Evolutionary conservation across 92 coral and sea anemone genomes (phyloP).

Genomic region (Epizoanthus scotinus): DNA sequence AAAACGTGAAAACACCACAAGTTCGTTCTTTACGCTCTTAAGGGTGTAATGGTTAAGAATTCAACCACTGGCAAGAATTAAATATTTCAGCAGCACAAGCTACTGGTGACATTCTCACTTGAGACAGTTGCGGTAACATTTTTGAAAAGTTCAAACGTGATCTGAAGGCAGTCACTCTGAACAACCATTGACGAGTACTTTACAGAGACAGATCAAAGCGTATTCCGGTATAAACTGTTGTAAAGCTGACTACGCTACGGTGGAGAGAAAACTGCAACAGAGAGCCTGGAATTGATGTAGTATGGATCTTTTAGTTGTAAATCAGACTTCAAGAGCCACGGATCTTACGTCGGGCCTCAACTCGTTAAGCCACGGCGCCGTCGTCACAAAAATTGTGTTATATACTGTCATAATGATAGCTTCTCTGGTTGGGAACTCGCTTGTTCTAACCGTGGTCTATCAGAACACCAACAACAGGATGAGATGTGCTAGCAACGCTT

Average conservation of each 20-base stretch:
- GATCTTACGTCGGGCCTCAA: neutral
- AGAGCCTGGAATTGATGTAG: neutral
- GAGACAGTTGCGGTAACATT: neutral
- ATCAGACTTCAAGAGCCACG: conserved; percentile 1
- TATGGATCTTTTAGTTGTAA: neutral
- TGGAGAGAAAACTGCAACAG: neutral
- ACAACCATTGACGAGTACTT: neutral
- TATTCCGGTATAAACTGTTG: neutral
- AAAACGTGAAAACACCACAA: no score
- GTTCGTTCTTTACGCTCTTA: neutral
- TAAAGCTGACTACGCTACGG: neutral
- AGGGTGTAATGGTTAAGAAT: neutral
- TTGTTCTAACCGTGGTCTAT: conserved; percentile 19
- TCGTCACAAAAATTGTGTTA: conserved; percentile 2
- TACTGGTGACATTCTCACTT: neutral
- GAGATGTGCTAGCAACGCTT: conserved; percentile 29
- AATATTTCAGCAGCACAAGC: neutral
- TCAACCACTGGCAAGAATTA: neutral
- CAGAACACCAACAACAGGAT: conserved; percentile 31
- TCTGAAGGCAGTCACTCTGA: neutral
- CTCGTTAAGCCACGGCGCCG: neutral
- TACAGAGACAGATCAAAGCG: neutral
- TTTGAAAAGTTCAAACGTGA: neutral
- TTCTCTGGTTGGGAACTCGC: conserved; percentile 31
- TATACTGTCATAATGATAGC: neutral